Base-by-base conservation (phyloP, 2,113 vertebrate species). In the Pomatorhinus ruficollis region DNA sequence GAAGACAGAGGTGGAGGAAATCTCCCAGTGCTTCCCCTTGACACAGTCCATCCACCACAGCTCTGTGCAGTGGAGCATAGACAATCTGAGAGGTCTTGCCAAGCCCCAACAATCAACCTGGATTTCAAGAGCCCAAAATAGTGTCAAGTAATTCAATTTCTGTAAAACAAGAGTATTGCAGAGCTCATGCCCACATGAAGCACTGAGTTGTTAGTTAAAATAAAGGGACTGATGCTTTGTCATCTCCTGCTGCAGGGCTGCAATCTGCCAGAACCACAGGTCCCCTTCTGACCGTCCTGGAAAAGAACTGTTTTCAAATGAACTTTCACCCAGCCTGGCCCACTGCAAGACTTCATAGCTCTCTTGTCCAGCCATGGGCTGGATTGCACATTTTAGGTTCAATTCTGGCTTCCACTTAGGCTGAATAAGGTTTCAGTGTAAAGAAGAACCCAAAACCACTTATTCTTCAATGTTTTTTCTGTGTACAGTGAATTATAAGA, bases 1-100 rank as follows among this genome's bases (percentile, higher is more conserved):
- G 49, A n/a, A 91, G 65, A 74, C 6, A 60, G 49, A 24, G 10
- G 14, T 12, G 33, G 14, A 30, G 28, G 17, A 86, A 70, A 75
- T 25, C 9, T 65, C 15, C 17, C n/a, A 10, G 15, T 6, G 23
- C 6, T 18, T 66, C 6, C 14, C 9, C 35, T n/a, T 50, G 44
- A 16, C 2, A 10, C 15, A 68, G 12, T 15, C 22, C 22, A 31
- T 65, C 33, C 19, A 40, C 14, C 25, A 19, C 37, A 16, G 11
- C 17, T 2, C 0, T 30, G 28, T 53, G 31, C 0, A 12, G 16
- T n/a, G 30, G 12, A 42, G 61, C 64, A 64, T 0, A 82, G 39
- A 30, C 28, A 78, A 8, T 27, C n/a, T 31, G 44, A 93, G 64
- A 45, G 61, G 37, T 40, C 30, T 65, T 5, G 0, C 35, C 5